These are phyloP conservation scores for Pteromalus puparum DNA, from an alignment of 1,140 invertebrate species.

Conservation along the genomic window DNA sequence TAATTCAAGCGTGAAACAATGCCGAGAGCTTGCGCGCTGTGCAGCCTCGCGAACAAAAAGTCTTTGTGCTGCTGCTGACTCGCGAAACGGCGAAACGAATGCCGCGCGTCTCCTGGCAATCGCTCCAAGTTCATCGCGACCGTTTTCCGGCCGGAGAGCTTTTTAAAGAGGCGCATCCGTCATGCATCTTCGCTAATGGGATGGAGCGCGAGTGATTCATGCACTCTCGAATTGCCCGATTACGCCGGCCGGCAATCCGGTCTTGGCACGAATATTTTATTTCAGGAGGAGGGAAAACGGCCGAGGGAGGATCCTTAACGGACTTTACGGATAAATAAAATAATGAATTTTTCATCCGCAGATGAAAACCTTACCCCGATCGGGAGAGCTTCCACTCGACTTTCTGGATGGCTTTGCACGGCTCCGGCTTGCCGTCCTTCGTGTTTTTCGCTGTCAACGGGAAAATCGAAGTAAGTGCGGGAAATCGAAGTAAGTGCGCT, in stretches of 20 bases:
- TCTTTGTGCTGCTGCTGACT: slow-evolving; percentile 13
- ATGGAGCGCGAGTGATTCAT: slow-evolving; percentile 5
- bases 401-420: slow-evolving; percentile 94
- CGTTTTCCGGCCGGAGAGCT: background rate
- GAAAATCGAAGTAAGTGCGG: slow-evolving; percentile 28
- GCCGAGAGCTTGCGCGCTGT: background rate
- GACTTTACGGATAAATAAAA: slow-evolving; percentile 39
- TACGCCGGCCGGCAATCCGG: no score
- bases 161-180: background rate
- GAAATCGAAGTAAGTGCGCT: background rate
- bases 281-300: no score
- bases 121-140: slow-evolving; percentile 36
- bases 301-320: no score
- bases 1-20: slow-evolving; percentile 29
- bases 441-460: slow-evolving; percentile 86
- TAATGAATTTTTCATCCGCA: slow-evolving; percentile 32
- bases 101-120: background rate
- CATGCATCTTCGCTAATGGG: background rate
- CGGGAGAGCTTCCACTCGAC: slow-evolving; percentile 95
- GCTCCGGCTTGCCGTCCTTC: slow-evolving; percentile 90
- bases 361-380: slow-evolving; percentile 83
- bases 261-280: no score
- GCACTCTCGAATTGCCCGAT: no score
- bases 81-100: no score
- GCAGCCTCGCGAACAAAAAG: slow-evolving; percentile 23